Conservation (phyloP, 2,797 vertebrate genomes). For the Diglossa cyanea region DNA sequence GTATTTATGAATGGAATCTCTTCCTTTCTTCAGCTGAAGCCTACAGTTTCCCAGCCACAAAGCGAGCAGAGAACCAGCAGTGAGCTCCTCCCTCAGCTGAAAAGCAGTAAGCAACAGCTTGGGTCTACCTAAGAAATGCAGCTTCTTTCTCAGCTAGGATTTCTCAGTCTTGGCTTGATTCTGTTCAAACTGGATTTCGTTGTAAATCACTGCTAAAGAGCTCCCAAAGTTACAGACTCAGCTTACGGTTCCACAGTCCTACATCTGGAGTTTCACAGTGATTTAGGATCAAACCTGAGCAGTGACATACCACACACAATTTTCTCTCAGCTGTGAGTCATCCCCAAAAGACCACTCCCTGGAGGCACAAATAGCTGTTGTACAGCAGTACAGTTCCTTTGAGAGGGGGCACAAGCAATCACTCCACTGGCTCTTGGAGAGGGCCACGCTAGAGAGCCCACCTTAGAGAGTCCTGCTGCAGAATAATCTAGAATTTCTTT, state of each 20-base stretch:
- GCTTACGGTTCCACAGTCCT: background rate
- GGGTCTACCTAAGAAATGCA: background rate
- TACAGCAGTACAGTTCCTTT: background rate
- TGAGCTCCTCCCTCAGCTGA: background rate
- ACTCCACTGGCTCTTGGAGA: background rate
- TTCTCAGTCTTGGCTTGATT: background rate
- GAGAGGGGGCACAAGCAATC: accelerated
- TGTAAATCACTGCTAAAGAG: background rate
- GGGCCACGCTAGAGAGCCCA: background rate
- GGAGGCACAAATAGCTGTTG: background rate
- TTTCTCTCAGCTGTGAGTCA: background rate
- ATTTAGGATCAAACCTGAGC: background rate
- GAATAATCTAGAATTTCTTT: background rate
- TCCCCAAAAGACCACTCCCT: background rate
- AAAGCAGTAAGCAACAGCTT: background rate
- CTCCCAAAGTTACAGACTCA: background rate
- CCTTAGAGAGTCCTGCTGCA: background rate
- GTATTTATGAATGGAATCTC: background rate
- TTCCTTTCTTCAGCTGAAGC: background rate
- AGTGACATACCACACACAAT: background rate
- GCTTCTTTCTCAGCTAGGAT: background rate
- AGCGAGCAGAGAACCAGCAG: background rate
- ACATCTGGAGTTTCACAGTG: background rate
- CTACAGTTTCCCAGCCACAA: background rate
- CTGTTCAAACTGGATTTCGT: background rate